Base-by-base conservation (phyloP, 1,140 invertebrate species). In the Maconellicoccus hirsutus region DNA sequence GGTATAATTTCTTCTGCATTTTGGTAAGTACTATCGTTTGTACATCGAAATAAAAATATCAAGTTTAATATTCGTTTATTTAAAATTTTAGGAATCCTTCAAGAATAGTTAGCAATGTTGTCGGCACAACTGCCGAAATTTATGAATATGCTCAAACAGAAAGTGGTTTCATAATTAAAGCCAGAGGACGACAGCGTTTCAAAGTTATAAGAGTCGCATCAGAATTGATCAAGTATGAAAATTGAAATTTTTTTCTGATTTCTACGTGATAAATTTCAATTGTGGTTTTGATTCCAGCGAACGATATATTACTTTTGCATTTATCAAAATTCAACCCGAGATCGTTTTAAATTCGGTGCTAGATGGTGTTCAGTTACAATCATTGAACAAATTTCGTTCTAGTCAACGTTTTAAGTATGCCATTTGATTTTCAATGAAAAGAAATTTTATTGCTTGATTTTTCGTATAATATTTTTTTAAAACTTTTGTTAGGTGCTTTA, bases 111-210 rank as follows among this genome's bases (percentile, higher is more conserved):
- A 59, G 22, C 6, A 16, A 26, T 26, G 23, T 26, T 73, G 26
- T 23, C 66, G 87, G 87, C 21, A 87, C 86, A 25, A 87, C 87
- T n/a, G 87, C 86, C n/a, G 87, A 89, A 78, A 86, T 89, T 27
- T 86, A 85, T 73, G 86, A 86, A 71, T 86, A 84, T 73, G 81
- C 81, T 72, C 80, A 84, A 73, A 83, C 83, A 69, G 70, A 69
- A 39, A 74, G 74, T 27, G 79, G 77, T 29, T 80, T 84, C 72
- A 75, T 77, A 33, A 80, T 84, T 12, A 86, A 87, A 78, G 86
- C 87, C 1, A 84, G 84, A 77, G 87, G 86, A 23, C 77, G 87
- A 59, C 87, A 89, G 73, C 78, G 87, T n/a, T 88, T 89, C 77
- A 79, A 82, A 75, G 79, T 88, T 70, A 74, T 86, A 1, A 77